Evolutionary conservation across 2,797 vertebrate species (phyloP).

Genomic region (Platalea minor): DNA sequence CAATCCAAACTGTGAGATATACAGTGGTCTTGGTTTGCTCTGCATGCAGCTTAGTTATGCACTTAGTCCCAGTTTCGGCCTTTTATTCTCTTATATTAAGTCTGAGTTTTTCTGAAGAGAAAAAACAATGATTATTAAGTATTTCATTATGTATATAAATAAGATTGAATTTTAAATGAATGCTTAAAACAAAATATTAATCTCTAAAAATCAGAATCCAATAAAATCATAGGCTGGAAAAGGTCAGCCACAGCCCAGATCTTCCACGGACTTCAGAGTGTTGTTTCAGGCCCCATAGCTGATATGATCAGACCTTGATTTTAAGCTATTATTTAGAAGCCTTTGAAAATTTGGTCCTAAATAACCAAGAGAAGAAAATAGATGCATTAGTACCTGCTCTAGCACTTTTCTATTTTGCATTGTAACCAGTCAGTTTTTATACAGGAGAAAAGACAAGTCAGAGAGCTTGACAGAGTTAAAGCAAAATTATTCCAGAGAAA

Average conservation of each 20-base stretch:
- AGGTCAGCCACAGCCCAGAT: not conserved
- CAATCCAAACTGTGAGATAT: not conserved
- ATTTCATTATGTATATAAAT: not conserved
- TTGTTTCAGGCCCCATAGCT: not conserved
- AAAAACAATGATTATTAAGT: not conserved
- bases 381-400: not conserved
- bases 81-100: not conserved
- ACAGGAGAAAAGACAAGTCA: not conserved
- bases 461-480: not conserved
- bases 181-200: not conserved
- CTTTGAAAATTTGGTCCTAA: not conserved
- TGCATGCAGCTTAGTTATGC: not conserved
- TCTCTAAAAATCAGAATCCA: not conserved
- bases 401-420: not conserved
- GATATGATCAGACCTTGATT: not conserved
- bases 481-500: constrained; percentile 3
- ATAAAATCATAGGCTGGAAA: not conserved
- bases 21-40: not conserved
- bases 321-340: not conserved
- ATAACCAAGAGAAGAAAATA: not conserved
- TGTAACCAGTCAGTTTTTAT: not conserved
- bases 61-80: not conserved
- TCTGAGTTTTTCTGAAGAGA: not conserved
- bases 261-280: not conserved
- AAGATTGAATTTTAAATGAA: not conserved